Percentiles rank a stretch among this genome's conserved stretches.
phyloP scores from a whole-genome alignment of 2,797 vertebrate species.

The Falco berigora region DNA sequence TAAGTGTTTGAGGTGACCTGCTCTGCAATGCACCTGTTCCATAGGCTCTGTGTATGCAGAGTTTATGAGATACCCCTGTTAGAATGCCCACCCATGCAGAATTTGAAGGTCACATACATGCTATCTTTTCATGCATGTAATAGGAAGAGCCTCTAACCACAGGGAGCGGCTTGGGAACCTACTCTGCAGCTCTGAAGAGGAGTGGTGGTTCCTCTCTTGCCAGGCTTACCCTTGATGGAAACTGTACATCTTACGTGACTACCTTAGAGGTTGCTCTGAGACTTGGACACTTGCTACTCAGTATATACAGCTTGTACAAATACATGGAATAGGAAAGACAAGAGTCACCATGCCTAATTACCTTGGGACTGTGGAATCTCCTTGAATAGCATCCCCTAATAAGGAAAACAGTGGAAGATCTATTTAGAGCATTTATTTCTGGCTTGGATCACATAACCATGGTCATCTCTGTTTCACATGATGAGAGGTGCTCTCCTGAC shows the following conservation, averaged over 20 bases:
- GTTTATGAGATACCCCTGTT: not conserved
- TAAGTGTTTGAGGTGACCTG: not conserved
- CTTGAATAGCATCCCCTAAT: slow-evolving; percentile 1
- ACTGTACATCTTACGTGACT: not conserved
- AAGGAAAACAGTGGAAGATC: not conserved
- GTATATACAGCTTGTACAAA: not conserved
- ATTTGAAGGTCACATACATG: not conserved
- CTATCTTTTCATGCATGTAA: not conserved
- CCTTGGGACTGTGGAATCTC: not conserved
- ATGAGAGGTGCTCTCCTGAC: not conserved
- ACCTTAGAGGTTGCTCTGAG: not conserved
- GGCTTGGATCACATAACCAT: not conserved
- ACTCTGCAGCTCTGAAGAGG: not conserved
- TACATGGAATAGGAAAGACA: not conserved
- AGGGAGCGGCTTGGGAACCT: not conserved
- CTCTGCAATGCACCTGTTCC: not conserved
- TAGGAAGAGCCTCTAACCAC: not conserved
- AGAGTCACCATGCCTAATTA: not conserved
- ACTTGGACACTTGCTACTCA: not conserved
- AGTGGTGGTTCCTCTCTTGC: not conserved
- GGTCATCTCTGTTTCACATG: not conserved
- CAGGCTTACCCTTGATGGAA: not conserved
- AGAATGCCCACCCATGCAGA: not conserved
- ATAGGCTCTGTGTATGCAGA: not conserved
- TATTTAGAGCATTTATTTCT: slow-evolving; percentile 6